These are phyloP conservation scores for Podarcis siculus DNA, from an alignment of 2,797 vertebrate species.

Conservation along the genomic window DNA sequence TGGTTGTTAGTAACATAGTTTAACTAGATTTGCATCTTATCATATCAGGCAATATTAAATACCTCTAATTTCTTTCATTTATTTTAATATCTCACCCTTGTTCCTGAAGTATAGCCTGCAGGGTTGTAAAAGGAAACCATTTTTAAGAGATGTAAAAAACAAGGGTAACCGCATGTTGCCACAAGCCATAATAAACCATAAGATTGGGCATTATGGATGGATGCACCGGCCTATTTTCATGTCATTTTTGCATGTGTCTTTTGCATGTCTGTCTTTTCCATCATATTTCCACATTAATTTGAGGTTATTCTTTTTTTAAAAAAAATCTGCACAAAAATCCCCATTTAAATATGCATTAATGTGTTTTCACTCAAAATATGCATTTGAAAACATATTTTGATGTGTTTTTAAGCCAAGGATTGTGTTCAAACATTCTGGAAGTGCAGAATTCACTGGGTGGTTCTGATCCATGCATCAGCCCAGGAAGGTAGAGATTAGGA, in stretches of 20 bases:
- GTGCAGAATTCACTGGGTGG: background rate
- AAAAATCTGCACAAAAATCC: background rate
- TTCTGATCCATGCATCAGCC: background rate
- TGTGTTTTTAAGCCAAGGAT: background rate
- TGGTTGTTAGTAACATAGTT: background rate
- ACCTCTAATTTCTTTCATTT: background rate
- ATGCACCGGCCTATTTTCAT: background rate
- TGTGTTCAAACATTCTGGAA: background rate
- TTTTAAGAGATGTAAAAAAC: too few species aligned
- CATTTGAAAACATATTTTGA: background rate
- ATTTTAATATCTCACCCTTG: background rate
- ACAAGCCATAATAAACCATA: background rate
- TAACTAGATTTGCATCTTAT: background rate
- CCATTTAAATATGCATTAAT: background rate
- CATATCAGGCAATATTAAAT: background rate
- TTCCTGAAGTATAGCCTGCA: background rate
- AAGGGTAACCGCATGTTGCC: too few species aligned
- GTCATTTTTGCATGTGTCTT: background rate
- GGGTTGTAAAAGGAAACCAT: background rate
- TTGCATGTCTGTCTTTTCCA: background rate
- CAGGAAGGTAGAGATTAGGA: background rate
- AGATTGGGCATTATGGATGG: background rate
- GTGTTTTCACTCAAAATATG: background rate
- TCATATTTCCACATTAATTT: background rate
- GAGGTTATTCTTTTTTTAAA: background rate